A percentile compares a stretch with the other conserved stretches of the same genome.
These are phyloP conservation scores for Saimiri boliviensis DNA, from an alignment of 2,113 vertebrate species.

Conservation along the genomic window DNA sequence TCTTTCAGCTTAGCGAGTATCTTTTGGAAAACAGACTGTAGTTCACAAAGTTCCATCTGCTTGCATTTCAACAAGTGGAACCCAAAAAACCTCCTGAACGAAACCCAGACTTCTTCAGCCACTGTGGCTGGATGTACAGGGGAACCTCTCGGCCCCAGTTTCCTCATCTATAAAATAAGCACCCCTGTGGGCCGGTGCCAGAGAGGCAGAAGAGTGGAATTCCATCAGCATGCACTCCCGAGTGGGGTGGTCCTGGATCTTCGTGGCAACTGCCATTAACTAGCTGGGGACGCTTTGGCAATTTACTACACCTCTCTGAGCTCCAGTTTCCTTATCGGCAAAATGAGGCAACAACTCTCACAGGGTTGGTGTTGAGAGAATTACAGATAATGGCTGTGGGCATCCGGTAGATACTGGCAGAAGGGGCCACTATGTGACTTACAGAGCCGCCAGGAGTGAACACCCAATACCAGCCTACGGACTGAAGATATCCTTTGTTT, in stretches of 20 bases:
- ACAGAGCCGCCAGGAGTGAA: neutral
- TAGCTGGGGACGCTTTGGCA: neutral
- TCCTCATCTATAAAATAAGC: neutral
- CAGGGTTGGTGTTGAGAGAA: neutral
- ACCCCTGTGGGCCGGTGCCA: neutral
- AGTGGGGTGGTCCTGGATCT: accelerated
- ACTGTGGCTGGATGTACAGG: neutral
- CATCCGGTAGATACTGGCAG: neutral
- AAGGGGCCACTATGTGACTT: neutral
- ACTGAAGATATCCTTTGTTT: neutral
- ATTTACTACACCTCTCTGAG: neutral
- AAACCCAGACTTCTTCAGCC: neutral
- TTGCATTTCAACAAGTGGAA: neutral
- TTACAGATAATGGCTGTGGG: neutral
- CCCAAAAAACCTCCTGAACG: neutral
- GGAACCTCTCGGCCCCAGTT: neutral
- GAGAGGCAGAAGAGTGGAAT: neutral
- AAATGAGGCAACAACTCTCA: neutral
- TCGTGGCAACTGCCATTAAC: neutral
- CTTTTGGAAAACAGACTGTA: neutral
- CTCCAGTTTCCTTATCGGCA: neutral
- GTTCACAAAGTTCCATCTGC: neutral
- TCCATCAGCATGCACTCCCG: accelerated
- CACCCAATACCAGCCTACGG: accelerated
- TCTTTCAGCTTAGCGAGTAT: neutral